These are phyloP conservation scores for Clarias macrocephalus DNA, from an alignment of 2,113 vertebrate species.

Conservation along the genomic window DNA sequence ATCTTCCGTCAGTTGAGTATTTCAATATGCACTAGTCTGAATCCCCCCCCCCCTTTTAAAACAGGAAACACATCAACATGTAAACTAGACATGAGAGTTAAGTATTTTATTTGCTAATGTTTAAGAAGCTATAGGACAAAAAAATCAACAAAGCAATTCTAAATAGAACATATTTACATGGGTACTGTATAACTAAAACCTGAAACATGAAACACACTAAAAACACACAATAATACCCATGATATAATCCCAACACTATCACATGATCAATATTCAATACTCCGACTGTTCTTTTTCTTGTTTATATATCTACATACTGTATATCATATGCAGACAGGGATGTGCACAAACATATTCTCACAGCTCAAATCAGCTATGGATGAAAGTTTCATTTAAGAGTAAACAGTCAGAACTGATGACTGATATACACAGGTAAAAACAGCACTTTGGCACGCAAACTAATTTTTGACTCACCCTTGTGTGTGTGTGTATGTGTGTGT, in stretches of 20 bases:
- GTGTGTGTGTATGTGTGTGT: too few relatives aligned
- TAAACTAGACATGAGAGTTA: background rate
- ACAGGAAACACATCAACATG: background rate
- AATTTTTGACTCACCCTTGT: too few relatives aligned
- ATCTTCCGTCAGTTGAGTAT: background rate
- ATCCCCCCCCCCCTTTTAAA: background rate
- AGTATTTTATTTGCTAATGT: background rate
- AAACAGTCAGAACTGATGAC: background rate
- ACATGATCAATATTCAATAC: background rate
- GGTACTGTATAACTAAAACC: background rate
- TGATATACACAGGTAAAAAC: conserved; percentile 15
- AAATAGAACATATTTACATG: background rate
- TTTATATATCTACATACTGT: background rate
- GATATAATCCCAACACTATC: background rate
- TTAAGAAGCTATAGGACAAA: background rate
- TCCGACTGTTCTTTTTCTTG: background rate
- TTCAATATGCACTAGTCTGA: background rate
- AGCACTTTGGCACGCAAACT: too few relatives aligned
- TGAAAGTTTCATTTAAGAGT: too few relatives aligned
- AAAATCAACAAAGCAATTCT: too few relatives aligned
- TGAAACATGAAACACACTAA: background rate
- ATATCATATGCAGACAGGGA: background rate
- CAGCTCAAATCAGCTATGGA: conserved; percentile 16
- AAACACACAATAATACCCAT: background rate
- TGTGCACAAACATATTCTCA: conserved; percentile 32